These are phyloP conservation scores for Mustelus asterias DNA, from an alignment of 2,113 vertebrate genomes.

Conservation along the genomic window DNA sequence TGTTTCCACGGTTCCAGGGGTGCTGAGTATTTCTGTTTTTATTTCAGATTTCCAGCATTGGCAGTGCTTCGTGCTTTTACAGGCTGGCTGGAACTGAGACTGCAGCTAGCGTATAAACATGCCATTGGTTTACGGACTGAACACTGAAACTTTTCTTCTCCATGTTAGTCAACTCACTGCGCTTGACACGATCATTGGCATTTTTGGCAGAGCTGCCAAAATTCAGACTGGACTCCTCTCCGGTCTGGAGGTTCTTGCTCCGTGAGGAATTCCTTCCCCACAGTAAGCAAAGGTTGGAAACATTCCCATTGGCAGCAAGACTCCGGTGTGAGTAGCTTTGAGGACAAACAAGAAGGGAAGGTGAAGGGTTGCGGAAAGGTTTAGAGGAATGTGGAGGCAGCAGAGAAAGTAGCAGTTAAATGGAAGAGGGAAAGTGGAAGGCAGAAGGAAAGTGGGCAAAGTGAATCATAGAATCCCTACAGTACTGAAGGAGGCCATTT, in stretches of 20 bases:
- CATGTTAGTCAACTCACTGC: neutral
- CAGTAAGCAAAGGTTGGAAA: neutral
- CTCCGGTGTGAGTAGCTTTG: neutral
- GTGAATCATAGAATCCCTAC: neutral
- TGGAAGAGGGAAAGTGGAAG: neutral
- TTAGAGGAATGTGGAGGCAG: neutral
- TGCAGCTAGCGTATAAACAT: neutral
- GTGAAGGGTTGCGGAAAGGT: neutral
- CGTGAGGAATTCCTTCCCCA: neutral
- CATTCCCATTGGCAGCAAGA: neutral
- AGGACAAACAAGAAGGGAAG: neutral
- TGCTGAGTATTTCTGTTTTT: too few species aligned
- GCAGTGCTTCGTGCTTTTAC: too few species aligned
- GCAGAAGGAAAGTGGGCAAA: neutral
- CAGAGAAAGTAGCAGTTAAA: neutral
- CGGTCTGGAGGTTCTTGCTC: too few species aligned
- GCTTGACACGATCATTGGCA: neutral
- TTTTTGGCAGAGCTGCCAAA: neutral
- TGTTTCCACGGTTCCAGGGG: too few species aligned
- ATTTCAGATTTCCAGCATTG: too few species aligned
- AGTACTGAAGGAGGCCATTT: too few species aligned
- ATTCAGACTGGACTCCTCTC: neutral
- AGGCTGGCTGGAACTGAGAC: neutral
- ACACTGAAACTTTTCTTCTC: neutral
- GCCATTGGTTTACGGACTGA: neutral